Percentiles rank a stretch among this genome's conserved stretches.
phyloP scores from a whole-genome alignment of 2,113 vertebrate genomes.

The Anguilla rostrata region DNA sequence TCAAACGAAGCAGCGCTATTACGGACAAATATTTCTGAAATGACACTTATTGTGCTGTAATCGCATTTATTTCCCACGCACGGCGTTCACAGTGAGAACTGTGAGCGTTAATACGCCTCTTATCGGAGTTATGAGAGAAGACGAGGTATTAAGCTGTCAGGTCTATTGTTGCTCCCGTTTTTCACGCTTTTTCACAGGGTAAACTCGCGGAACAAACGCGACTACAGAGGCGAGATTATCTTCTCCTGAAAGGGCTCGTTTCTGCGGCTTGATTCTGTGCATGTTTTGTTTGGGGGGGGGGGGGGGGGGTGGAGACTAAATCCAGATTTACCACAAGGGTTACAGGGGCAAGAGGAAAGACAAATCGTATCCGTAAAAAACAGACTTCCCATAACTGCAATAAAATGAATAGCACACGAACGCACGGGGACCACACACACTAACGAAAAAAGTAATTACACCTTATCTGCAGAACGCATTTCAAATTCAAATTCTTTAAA shows the following conservation, averaged over 20 bases:
- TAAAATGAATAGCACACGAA: neutral
- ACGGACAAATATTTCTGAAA: slow-evolving; percentile 24
- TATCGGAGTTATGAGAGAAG: slow-evolving; percentile 20
- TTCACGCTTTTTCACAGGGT: neutral
- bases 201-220: neutral
- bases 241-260: neutral
- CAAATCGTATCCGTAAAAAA: neutral
- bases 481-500: too few species aligned
- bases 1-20: slow-evolving; percentile 25
- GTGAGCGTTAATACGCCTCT: slow-evolving; percentile 48
- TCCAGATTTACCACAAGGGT: neutral
- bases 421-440: neutral
- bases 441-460: slow-evolving; percentile 22
- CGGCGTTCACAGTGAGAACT: neutral
- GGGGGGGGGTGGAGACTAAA: too few species aligned
- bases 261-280: neutral
- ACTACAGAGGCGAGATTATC: neutral
- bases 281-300: too few species aligned
- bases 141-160: slow-evolving; percentile 23
- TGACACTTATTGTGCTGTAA: slow-evolving; percentile 41
- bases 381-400: neutral
- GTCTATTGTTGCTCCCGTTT: neutral
- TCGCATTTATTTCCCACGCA: slow-evolving; percentile 26
- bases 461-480: neutral
- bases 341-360: neutral